Evolutionary conservation across 1,140 invertebrate genomes (phyloP), one percentile per base, ranked within the genome.

Genomic region (Ceratoteleas bidentatus): DNA sequence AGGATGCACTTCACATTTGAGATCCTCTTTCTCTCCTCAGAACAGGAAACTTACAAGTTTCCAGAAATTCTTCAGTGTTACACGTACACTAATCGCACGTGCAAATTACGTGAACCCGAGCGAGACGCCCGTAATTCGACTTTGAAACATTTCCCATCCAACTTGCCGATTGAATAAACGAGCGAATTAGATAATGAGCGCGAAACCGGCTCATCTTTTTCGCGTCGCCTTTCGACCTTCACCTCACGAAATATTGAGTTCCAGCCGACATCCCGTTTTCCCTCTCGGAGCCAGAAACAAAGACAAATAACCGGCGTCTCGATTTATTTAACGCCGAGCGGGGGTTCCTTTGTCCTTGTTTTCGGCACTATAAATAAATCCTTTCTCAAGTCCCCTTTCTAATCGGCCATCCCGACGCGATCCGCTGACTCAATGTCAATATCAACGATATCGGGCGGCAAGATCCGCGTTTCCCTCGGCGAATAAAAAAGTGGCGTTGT

Each of bases 371-470:
- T 24, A 24, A 24, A 24, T 24, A 24, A 24, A 24, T 24, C 24
- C 24, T 24, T 24, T 24, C 24, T 24, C 24, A 24, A 24, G 24
- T 24, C 24, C 24, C 24, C 24, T 24, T 24, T 24, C 24, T 24
- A 24, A 24, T 24, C 24, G 24, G 24, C 24, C 24, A n/a, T n/a
- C n/a, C n/a, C n/a, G n/a, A n/a, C n/a, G n/a, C n/a, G 24, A 24
- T 24, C 24, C n/a, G 50, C 32, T 45, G 38, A 14, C 15, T 40
- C 54, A 24, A 24, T 24, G 24, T 54, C 13, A 66, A 66, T 66
- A 54, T 16, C 40, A 52, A 64, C 50, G 38, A 38, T 47, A 16
- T 34, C 24, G 32, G 6, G 24, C 13, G 16, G 15, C 3, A 36
- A 38, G 16, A 40, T 53, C 24, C 24, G 24, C 24, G 24, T 24